Base-by-base conservation (phyloP, 2,113 vertebrate genomes). In the Megalops atlanticus region DNA sequence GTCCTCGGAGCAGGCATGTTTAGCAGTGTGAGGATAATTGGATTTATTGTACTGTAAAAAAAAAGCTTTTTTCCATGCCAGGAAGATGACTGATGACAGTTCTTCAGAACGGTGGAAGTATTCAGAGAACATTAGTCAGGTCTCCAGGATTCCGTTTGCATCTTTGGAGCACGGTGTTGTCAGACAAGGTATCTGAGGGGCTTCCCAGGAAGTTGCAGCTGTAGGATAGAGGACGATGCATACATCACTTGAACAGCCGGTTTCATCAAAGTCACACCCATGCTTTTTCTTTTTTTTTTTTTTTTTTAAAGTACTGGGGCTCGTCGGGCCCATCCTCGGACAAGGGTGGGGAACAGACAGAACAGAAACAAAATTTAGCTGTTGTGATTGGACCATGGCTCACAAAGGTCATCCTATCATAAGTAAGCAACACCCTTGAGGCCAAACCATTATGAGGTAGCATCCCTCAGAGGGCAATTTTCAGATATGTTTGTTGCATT, bases 1-100 rank as follows among this genome's bases (percentile, higher is more conserved):
- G 80, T 76, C 52, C 74, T 81, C 40, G 35, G 31, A 81, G 80
- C 73, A 81, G 70, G 74, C 80, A 47, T 76, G 74, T 81, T 81
- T 77, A 70, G 80, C 27, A 81, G 41, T n/a, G 54, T 81, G 80
- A 31, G 58, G 36, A 71, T 81, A 81, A 81, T 76, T 81, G 74
- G 58, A 77, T 81, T 76, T 77, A 81, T 81, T 81, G 74, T 76
- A 71, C 80, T 81, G 74, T 81, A 81, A 77, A 81, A 70, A 81
- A 49, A 49, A 70, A 35, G 70, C 27, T 70, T 79, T 72, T 45
- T 40, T 21, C 58, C 36, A 21, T 74, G 49, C 54, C 58, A 81
- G 58, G 64, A 68, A 70, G 80, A 77, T 70, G 80, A 77, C 76
- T 69, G 74, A 81, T 81, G 58, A 76, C 74, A 70, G 74, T 43